Base-by-base conservation (phyloP, 2,113 vertebrate species). In the Phalacrocorax pelagicus region DNA sequence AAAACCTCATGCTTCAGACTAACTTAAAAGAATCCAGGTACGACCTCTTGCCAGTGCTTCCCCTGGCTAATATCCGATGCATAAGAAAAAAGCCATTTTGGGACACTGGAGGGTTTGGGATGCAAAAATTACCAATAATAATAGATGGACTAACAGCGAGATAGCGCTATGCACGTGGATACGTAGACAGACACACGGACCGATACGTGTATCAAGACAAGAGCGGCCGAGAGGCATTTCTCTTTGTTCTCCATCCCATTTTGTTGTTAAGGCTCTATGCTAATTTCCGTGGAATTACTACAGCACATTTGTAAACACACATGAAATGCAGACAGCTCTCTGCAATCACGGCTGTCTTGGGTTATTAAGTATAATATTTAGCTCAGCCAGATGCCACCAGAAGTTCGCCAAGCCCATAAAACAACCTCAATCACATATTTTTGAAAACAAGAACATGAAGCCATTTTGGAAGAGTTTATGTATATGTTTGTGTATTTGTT, bases 361-460 rank as follows among this genome's bases (percentile, higher is more conserved):
- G 52, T 92, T 95, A 89, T 97, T 97, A 96, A 96, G 83, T 97
- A 54, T 72, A 97, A 94, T 66, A 95, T 96, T 97, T 72, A 95
- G 81, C 94, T 95, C 83, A 96, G 94, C 96, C 96, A 97, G 97
- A 97, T 95, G 97, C 96, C 6, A 19, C 88, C 94, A 90, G 81
- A 74, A 97, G 96, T 85, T 94, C 2, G 74, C 94, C 91, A 95
- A 87, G 95, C 91, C 89, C 91, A 85, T 95, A 97, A 97, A 97
- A 90, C 86, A 96, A 94, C 61, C 89, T 87, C 80, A 57, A 91
- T 89, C 95, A 87, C 96, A 36, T 80, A 81, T 81, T 94, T 91
- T 65, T 0, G 0, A 75, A 85, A 91, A 92, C 2, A 4, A 94
- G 83, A 69, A 6, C 8, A 3, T 6, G n/a, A 80, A 94, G 63